These are phyloP conservation scores for Zosterops borbonicus DNA, from an alignment of 2,113 vertebrate genomes.

Conservation along the genomic window DNA sequence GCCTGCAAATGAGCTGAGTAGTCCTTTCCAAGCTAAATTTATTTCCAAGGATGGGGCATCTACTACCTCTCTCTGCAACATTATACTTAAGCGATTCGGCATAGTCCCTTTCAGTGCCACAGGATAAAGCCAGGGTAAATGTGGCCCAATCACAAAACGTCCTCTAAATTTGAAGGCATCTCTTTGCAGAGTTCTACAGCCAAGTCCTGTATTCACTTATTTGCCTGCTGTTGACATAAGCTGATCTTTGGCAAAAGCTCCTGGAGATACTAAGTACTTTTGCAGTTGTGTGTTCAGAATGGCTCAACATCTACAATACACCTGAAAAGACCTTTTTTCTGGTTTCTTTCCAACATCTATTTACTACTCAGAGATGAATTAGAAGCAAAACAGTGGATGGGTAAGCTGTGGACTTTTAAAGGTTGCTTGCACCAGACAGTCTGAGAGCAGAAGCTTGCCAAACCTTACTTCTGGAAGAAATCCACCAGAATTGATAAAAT, in stretches of 20 bases:
- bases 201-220: background rate
- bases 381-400: background rate
- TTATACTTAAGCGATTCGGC: background rate
- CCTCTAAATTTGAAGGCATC: background rate
- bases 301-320: background rate
- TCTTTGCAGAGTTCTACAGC: background rate
- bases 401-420: background rate
- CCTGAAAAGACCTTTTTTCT: background rate
- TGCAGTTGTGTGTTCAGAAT: background rate
- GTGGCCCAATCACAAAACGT: rapidly evolving
- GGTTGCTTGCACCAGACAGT: background rate
- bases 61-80: background rate
- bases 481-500: background rate
- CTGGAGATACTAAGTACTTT: background rate
- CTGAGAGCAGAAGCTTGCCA: background rate
- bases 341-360: background rate
- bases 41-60: background rate
- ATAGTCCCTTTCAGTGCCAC: rapidly evolving
- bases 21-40: background rate
- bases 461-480: background rate
- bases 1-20: background rate
- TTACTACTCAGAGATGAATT: background rate
- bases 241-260: background rate
- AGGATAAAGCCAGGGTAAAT: background rate
- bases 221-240: background rate